Evolutionary conservation across 2,797 vertebrate genomes (phyloP).

Genomic region (Microctenopoma lineatum): DNA sequence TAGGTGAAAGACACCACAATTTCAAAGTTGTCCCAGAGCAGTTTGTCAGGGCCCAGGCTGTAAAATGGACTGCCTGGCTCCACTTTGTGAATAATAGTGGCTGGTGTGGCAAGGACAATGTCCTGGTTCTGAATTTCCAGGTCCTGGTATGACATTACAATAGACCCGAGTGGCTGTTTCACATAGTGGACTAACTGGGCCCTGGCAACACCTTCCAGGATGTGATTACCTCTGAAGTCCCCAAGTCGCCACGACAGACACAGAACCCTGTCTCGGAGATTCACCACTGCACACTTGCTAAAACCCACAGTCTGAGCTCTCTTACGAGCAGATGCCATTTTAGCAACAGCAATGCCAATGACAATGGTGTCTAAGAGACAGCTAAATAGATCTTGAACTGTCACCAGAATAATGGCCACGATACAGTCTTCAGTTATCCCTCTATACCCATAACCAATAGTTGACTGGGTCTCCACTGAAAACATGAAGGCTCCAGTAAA

Average conservation of each 20-base stretch:
- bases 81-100: constrained; percentile 90
- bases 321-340: constrained; percentile 95
- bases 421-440: constrained; percentile 91
- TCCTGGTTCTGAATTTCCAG: constrained; percentile 87
- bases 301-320: constrained; percentile 94
- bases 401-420: constrained; percentile 85
- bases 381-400: constrained; percentile 90
- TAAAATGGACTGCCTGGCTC: constrained; percentile 90
- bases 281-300: constrained; percentile 89
- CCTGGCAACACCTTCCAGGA: constrained; percentile 90
- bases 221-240: constrained; percentile 93
- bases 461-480: constrained; percentile 95
- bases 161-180: constrained; percentile 80
- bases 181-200: constrained; percentile 89
- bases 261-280: constrained; percentile 85
- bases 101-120: constrained; percentile 89
- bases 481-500: constrained; percentile 94
- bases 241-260: constrained; percentile 95
- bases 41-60: constrained; percentile 83
- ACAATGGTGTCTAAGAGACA: constrained; percentile 93
- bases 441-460: constrained; percentile 93
- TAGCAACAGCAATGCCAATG: constrained; percentile 90
- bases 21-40: constrained; percentile 89
- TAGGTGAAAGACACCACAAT: constrained; percentile 95
- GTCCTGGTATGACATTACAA: constrained; percentile 87